These are phyloP conservation scores for Melipona quadrifasciata DNA, from an alignment of 1,140 invertebrate genomes.

Conservation along the genomic window DNA sequence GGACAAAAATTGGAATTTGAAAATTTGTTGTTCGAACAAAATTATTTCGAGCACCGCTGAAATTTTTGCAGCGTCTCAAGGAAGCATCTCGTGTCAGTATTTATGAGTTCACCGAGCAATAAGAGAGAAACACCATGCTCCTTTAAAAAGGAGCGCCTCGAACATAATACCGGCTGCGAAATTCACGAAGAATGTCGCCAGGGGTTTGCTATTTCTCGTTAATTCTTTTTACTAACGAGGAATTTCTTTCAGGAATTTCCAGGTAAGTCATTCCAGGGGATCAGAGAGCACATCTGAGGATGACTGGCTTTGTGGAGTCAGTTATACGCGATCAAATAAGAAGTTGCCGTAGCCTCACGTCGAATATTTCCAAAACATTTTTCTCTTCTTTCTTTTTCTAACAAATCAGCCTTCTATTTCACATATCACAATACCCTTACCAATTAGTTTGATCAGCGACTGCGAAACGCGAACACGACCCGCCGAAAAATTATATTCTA, in stretches of 20 bases:
- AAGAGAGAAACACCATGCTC: neutral
- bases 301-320: neutral
- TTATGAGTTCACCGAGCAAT: neutral
- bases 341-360: neutral
- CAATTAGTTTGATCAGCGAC: too few relatives aligned
- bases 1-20: too few relatives aligned
- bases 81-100: neutral
- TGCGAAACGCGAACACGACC: too few relatives aligned
- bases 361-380: neutral
- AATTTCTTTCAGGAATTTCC: constrained; percentile 32
- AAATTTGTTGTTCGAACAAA: too few relatives aligned
- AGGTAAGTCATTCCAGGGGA: neutral
- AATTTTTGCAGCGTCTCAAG: neutral
- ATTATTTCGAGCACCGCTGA: neutral
- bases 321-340: neutral
- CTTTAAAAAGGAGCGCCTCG: neutral
- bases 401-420: neutral
- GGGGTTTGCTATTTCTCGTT: neutral
- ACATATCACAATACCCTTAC: too few relatives aligned
- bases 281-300: constrained; percentile 21
- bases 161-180: neutral
- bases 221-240: neutral
- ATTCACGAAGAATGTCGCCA: neutral
- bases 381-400: too few relatives aligned
- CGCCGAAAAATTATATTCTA: neutral